A percentile compares a stretch with the other conserved stretches of the same genome.
Evolutionary conservation across 2,113 vertebrate genomes (phyloP).

Genomic region (Elanoides forficatus): DNA sequence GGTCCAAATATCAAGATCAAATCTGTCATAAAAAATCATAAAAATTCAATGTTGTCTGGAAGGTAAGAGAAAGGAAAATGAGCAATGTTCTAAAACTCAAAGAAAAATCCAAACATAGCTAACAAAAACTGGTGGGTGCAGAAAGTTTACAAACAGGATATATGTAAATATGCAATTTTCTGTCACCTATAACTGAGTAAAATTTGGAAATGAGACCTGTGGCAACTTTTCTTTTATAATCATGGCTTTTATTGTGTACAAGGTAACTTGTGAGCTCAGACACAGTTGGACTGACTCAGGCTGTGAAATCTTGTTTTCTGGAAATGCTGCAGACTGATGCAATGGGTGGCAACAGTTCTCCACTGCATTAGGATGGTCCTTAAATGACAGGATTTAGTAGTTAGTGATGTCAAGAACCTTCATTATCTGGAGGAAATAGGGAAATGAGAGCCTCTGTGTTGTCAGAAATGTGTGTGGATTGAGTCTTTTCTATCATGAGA

Average conservation of each 20-base stretch:
- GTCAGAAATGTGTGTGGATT: not conserved
- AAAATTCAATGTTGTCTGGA: not conserved
- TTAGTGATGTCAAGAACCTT: not conserved
- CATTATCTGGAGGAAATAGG: not conserved
- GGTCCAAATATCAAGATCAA: not conserved
- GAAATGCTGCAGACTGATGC: accelerated
- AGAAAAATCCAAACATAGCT: not conserved
- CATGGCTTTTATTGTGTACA: not conserved
- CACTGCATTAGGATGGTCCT: not conserved
- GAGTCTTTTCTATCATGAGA: not conserved
- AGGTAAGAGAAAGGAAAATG: not conserved
- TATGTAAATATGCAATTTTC: not conserved
- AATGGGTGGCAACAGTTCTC: not conserved
- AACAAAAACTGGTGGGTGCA: not conserved
- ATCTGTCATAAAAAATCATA: not conserved
- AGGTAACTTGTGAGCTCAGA: not conserved
- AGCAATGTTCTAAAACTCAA: not conserved
- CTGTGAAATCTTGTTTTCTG: not conserved
- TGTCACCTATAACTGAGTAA: not conserved
- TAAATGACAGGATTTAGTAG: not conserved
- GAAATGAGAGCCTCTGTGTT: not conserved
- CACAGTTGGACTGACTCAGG: not conserved
- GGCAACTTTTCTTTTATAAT: not conserved
- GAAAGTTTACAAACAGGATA: not conserved
- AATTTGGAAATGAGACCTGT: not conserved